These are phyloP conservation scores for Trichoplusia ni DNA, from an alignment of 1,140 invertebrate genomes.

Conservation along the genomic window DNA sequence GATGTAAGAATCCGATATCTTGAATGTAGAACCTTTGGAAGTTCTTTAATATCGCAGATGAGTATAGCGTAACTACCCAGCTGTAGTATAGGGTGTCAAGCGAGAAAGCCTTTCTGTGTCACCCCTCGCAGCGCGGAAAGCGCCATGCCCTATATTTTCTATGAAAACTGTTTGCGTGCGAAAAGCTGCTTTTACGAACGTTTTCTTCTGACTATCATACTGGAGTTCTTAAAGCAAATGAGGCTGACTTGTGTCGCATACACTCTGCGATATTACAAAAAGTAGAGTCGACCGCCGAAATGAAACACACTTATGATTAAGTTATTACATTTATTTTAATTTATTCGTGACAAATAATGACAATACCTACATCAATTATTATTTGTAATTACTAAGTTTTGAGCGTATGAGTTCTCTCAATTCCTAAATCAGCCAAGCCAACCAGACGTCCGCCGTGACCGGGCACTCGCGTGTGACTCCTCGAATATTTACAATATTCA, in stretches of 20 bases:
- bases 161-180: constrained; percentile 54
- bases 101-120: constrained; percentile 66
- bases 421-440: constrained; percentile 74
- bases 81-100: constrained; percentile 24
- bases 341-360: constrained; percentile 74
- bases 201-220: constrained; percentile 32
- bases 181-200: constrained; percentile 42
- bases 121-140: constrained; percentile 45
- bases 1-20: background rate
- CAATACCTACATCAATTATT: constrained; percentile 55
- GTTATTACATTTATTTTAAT: constrained; percentile 74
- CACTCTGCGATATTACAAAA: constrained; percentile 11
- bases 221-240: constrained; percentile 21
- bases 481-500: constrained; percentile 62
- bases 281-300: constrained; percentile 27
- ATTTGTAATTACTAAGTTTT: constrained; percentile 64
- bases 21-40: constrained; percentile 3
- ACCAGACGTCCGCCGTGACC: constrained; percentile 42
- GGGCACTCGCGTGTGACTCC: constrained; percentile 44
- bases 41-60: constrained; percentile 43
- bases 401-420: constrained; percentile 76
- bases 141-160: constrained; percentile 61
- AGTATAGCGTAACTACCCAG: constrained; percentile 30
- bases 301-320: constrained; percentile 35
- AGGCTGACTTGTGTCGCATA: constrained; percentile 10